Evolutionary conservation across 92 coral and sea anemone species (phyloP).

Genomic region (Isaurus tuberculatus): DNA sequence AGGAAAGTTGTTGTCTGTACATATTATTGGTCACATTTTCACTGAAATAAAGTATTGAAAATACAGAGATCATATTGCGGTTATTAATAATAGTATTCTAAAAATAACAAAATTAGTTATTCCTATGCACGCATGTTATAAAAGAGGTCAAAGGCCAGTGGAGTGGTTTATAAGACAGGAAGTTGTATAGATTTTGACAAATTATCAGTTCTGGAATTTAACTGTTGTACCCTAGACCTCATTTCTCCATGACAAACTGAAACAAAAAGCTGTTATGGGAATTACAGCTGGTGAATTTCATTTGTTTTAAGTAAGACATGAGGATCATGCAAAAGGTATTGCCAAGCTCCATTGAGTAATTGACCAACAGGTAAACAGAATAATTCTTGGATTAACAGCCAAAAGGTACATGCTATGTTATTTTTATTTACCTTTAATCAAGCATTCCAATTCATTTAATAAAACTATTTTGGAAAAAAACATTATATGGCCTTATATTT

Average conservation of each 20-base stretch:
- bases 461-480: constrained; percentile 2
- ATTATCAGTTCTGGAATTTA: neutral
- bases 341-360: neutral
- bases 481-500: neutral
- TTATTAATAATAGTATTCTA: neutral
- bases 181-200: neutral
- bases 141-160: neutral
- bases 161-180: neutral
- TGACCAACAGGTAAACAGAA: neutral
- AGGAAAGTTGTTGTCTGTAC: constrained; percentile 4
- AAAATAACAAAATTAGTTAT: neutral
- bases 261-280: constrained; percentile 1
- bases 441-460: neutral
- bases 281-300: neutral
- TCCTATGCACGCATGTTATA: neutral
- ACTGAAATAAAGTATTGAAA: constrained; percentile 5
- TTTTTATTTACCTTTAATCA: neutral
- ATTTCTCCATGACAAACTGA: neutral
- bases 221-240: neutral
- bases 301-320: neutral
- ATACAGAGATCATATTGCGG: neutral
- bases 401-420: neutral
- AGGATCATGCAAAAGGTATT: neutral
- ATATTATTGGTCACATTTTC: constrained; percentile 19
- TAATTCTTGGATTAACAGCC: neutral